Conservation (phyloP, 64 coral and sea anemone genomes). For the Pocillopora damicornis region DNA sequence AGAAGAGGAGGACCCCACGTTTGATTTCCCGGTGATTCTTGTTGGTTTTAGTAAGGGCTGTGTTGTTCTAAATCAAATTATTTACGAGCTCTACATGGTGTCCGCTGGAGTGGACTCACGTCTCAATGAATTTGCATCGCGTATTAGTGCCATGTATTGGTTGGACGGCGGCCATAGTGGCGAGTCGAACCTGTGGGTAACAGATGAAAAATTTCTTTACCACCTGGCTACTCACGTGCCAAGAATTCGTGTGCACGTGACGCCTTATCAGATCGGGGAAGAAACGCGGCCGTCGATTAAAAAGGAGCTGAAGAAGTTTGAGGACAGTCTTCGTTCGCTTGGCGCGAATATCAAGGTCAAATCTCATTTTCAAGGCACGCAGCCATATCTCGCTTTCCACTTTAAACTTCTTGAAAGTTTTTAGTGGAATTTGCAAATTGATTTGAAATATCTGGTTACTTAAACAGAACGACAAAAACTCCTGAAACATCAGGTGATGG, state of each 20-base stretch:
- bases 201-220: constrained; percentile 85
- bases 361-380: constrained; percentile 78
- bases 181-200: constrained; percentile 97
- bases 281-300: constrained; percentile 86
- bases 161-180: constrained; percentile 92
- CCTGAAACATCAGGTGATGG: no score
- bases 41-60: constrained; percentile 98
- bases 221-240: constrained; percentile 61
- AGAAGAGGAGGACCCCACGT: constrained; percentile 80
- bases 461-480: no score
- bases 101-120: constrained; percentile 43
- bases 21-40: constrained; percentile 90
- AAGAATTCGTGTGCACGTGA: constrained; percentile 85
- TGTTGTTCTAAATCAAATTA: constrained; percentile 89
- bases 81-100: constrained; percentile 68
- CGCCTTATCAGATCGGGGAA: constrained; percentile 89
- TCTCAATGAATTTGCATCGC: constrained; percentile 66
- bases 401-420: constrained; percentile 89
- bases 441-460: background rate
- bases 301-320: constrained; percentile 75
- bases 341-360: constrained; percentile 76
- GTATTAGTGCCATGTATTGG: constrained; percentile 88
- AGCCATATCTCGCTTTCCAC: constrained; percentile 80
- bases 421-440: constrained; percentile 14
- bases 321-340: constrained; percentile 74